These are phyloP conservation scores for Oxyruncus cristatus DNA, from an alignment of 2,113 vertebrate genomes.

Conservation along the genomic window DNA sequence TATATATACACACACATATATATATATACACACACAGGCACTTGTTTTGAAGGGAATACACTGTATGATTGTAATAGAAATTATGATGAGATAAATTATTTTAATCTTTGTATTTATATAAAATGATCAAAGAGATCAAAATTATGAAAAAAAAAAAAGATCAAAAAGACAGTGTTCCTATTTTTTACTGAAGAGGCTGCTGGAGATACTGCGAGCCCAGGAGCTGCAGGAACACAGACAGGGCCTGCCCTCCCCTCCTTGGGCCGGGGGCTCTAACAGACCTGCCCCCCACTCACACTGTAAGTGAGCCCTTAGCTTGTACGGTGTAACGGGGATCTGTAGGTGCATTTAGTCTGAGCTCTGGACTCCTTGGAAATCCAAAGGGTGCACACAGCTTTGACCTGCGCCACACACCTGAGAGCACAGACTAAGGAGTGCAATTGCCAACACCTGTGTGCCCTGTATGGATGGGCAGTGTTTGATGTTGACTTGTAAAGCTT, in stretches of 20 bases:
- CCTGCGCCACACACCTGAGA: fast-evolving
- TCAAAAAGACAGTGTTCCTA: neutral
- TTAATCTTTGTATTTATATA: slow-evolving; percentile 65
- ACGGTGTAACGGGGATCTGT: neutral
- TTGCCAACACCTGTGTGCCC: neutral
- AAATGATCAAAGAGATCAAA: slow-evolving; percentile 23
- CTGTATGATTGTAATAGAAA: slow-evolving; percentile 56
- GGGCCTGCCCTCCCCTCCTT: neutral
- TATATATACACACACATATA: slow-evolving; percentile 24
- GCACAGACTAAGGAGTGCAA: neutral
- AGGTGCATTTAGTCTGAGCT: neutral
- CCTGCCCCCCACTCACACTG: neutral
- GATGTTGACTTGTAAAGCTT: neutral
- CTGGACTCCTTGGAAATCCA: neutral
- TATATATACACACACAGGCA: neutral
- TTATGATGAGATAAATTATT: slow-evolving; percentile 51
- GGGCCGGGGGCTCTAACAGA: neutral
- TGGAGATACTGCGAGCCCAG: neutral
- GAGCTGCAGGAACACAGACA: neutral
- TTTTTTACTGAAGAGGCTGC: neutral
- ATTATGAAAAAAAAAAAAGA: neutral
- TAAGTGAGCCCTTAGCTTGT: neutral
- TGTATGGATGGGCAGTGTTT: neutral
- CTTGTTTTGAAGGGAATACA: slow-evolving; percentile 41
- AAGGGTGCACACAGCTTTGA: neutral